phyloP scores from a whole-genome alignment of 2,888 invertebrate genomes.

The Machimus atricapillus region DNA sequence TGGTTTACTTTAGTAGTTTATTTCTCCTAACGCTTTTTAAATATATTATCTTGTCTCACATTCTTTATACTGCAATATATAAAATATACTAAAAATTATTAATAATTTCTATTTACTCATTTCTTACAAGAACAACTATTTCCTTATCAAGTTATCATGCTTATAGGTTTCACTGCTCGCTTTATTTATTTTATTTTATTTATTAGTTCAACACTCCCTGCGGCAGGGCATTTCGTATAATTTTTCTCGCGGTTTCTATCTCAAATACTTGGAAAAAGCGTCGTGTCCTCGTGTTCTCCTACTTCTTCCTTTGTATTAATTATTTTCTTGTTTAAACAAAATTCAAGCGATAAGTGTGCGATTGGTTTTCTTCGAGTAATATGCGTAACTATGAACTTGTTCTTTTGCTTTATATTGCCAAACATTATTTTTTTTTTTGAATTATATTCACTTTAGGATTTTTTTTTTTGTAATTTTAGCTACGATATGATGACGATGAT shows the following conservation, averaged over 20 bases:
- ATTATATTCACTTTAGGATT: constrained; percentile 21
- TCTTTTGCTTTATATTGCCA: constrained; percentile 1
- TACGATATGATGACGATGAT: constrained; percentile 37
- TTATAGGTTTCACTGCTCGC: neutral
- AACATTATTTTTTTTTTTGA: neutral
- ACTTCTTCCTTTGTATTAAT: neutral
- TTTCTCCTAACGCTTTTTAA: constrained; percentile 9
- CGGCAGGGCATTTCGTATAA: neutral
- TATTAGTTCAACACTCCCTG: neutral
- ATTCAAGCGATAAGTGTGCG: neutral
- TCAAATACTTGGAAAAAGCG: neutral
- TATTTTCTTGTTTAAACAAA: neutral
- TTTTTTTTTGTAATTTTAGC: neutral
- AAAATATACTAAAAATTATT: constrained; percentile 38
- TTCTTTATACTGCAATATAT: constrained; percentile 27
- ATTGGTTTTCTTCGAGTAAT: neutral
- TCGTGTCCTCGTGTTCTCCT: neutral
- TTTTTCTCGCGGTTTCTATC: neutral
- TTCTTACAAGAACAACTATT: constrained; percentile 31
- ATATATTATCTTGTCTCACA: constrained; percentile 16
- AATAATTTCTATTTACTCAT: constrained; percentile 30
- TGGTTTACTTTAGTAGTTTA: constrained; percentile 18
- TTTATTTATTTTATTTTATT: constrained; percentile 20
- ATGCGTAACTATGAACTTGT: neutral
- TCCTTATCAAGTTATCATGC: neutral